Evolutionary conservation across 2,797 vertebrate genomes (phyloP), one percentile per base, ranked within the genome.

Genomic region (Typhlichthys subterraneus): DNA sequence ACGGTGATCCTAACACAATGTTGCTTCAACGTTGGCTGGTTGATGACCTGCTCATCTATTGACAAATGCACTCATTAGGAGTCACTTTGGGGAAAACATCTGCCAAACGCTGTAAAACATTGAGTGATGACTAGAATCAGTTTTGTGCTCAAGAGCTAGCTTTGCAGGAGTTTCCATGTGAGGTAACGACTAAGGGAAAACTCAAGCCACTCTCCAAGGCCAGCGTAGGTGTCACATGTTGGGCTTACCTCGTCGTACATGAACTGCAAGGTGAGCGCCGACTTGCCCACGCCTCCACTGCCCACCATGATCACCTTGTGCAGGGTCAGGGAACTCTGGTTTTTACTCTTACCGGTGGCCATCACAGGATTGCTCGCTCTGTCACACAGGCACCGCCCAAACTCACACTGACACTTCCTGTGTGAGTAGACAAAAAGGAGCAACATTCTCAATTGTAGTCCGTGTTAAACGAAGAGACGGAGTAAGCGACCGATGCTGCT

Each of bases 281-380:
- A 99, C 92, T 99, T 99, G 78, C 97, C 97, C 62, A 99, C 97
- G 1, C 97, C 97, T 61, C 97, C 97, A 0, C 97, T 99, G 79
- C 97, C 97, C 77, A 99, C 97, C 97, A 99, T 99, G 80, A 99
- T 99, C 87, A 99, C 97, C 91, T 99, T 99, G 93, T 99, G 97
- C 72, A 99, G 89, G 23, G 92, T 94, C 92, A 98, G 86, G 0
- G 96, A 98, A 87, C 98, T 99, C 91, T 98, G 97, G 89, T 94
- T 95, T 91, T 99, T 99, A 81, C 93, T 92, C 90, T 99, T 99
- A 86, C 95, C 93, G 79, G 96, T 87, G 15, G 97, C 95, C 97
- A 99, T 99, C 55, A 69, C 89, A 67, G 65, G 72, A 70, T 64
- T 67, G 61, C 65, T 87, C 59, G 74, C 60, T 53, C 53, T 48